Evolutionary conservation across 2,888 invertebrate genomes (phyloP).

Genomic region (Scrobipalpa atriplicella): DNA sequence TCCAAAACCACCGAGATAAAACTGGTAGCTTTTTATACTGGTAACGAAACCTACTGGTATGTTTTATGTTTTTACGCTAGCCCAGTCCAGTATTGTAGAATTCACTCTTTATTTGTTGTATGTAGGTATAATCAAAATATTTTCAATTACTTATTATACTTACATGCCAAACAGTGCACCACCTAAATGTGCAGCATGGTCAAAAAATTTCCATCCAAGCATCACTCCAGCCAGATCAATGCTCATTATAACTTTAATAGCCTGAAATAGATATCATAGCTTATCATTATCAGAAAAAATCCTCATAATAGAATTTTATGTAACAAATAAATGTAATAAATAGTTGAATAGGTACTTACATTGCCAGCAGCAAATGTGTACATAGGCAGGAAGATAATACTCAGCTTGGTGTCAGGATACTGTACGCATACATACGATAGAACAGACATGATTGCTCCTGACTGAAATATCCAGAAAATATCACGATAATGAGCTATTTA

Average conservation of each 20-base stretch:
- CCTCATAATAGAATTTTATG: not conserved
- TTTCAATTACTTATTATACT: slow-evolving; percentile 55
- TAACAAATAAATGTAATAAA: not conserved
- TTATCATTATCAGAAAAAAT: not conserved
- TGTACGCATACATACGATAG: slow-evolving; percentile 93
- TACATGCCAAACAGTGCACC: slow-evolving; percentile 96
- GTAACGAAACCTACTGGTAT: no score
- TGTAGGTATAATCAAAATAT: no score
- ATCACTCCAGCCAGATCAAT: slow-evolving; percentile 93
- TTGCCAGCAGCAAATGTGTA: slow-evolving; percentile 93
- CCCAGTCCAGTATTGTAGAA: no score
- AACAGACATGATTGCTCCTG: slow-evolving; percentile 97
- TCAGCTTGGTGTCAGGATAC: slow-evolving; percentile 94
- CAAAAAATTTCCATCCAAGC: slow-evolving; percentile 95
- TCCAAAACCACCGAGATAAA: no score
- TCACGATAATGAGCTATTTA: slow-evolving; percentile 19
- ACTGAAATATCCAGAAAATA: slow-evolving; percentile 84
- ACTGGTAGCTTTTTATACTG: no score
- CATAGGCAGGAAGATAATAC: slow-evolving; percentile 95
- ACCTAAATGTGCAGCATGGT: slow-evolving; percentile 99
- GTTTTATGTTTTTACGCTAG: no score
- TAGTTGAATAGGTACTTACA: no score
- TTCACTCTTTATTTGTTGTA: no score
- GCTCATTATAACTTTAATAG: slow-evolving; percentile 92
- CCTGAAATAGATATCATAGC: slow-evolving; percentile 79